A percentile compares a stretch with the other conserved stretches of the same genome.
These are phyloP conservation scores for Anguilla obscura DNA, from an alignment of 2,797 vertebrate species.

Conservation along the genomic window DNA sequence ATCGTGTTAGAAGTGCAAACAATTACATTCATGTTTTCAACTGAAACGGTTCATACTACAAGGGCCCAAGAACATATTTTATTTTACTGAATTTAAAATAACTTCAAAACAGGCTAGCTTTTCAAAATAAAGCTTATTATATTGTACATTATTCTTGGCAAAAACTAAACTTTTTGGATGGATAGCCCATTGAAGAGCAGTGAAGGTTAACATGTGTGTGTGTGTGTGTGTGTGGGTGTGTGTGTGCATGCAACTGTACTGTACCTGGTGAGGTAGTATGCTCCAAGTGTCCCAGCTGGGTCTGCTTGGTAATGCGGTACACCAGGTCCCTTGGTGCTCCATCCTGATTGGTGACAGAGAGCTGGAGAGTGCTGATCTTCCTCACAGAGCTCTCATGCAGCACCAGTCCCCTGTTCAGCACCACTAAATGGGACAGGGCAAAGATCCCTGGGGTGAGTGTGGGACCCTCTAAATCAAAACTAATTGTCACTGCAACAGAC, in stretches of 20 bases:
- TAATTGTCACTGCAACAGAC: not conserved
- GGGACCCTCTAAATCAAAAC: not conserved
- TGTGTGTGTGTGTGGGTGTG: not conserved
- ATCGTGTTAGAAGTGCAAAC: not conserved
- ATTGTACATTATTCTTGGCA: not conserved
- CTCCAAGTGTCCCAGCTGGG: constrained; percentile 84
- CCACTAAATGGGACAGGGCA: constrained; percentile 79
- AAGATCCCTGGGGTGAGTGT: constrained; percentile 14
- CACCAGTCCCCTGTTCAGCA: constrained; percentile 86
- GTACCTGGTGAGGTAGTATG: constrained; percentile 78
- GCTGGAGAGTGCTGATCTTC: constrained; percentile 85
- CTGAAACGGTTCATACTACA: not conserved
- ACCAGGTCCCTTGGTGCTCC: constrained; percentile 74
- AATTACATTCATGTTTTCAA: not conserved
- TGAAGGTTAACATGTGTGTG: not conserved
- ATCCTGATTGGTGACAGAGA: constrained; percentile 86
- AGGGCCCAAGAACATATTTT: not conserved
- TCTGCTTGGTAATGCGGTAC: constrained; percentile 79
- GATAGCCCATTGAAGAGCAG: constrained; percentile 18
- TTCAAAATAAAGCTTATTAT: not conserved
- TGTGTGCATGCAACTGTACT: constrained; percentile 57
- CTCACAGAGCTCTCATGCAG: constrained; percentile 87
- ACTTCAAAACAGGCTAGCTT: not conserved
- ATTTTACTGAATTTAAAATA: not conserved
- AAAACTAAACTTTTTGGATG: not conserved